Base-by-base conservation (phyloP, 1,140 invertebrate species). In the Zaprionus camerounensis region DNA sequence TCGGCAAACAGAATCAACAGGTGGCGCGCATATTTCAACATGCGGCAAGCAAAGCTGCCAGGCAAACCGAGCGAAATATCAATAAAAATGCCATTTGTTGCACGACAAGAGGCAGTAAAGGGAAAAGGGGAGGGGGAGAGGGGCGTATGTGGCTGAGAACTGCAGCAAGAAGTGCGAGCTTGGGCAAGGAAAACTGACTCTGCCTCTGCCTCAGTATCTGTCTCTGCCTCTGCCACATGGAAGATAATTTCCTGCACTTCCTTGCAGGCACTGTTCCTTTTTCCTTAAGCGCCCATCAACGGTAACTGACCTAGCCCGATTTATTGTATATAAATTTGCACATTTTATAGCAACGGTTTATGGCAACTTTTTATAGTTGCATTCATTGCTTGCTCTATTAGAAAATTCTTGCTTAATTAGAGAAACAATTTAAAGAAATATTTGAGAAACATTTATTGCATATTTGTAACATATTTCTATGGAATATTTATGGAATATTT, bases 31-130 rank as follows among this genome's bases (percentile, higher is more conserved):
- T 88, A 88, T 88, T 88, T 90, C 81, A 88, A 90, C 85, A 90
- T 88, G 78, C 80, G 31, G 31, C 31, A 34, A 34, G 2, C 31
- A 34, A 34, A 71, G 81, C 85, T 84, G 73, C 73, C 83, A 70
- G 70, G 70, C 77, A 64, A 83, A 76, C 68, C 81, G 81, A 90
- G 58, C 85, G 85, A 88, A 88, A 91, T 88, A 88, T 88, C 85
- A 88, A 88, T 88, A 88, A 88, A 88, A 88, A 88, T 88, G 85
- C 85, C 85, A 88, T 88, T 88, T 88, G 85, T 85, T 85, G 56
- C 61, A 65, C 58, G 77, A 72, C 85, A 88, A 79, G 78, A 82
- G 78, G 55, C 56, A 44, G 41, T 2, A 34, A 0, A 11, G n/a
- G n/a, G n/a, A 46, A 70, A 66, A 44, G 49, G 44, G 72, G 64